Evolutionary conservation across 2,888 invertebrate species (phyloP), one percentile per base, ranked within the genome.

Genomic region (Trichogramma dendrolimi): DNA sequence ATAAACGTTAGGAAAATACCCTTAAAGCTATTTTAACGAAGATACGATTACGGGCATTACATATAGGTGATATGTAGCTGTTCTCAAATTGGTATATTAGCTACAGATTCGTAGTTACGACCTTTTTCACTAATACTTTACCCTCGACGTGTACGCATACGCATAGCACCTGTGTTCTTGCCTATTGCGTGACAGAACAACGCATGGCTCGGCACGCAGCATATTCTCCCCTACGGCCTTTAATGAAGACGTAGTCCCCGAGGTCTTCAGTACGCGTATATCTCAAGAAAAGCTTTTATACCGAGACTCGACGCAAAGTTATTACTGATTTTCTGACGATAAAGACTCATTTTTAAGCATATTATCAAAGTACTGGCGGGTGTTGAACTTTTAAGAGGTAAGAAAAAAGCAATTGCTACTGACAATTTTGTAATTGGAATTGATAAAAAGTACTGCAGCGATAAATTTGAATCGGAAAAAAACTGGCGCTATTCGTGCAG

Each of bases 71-170:
- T 65, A 67, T 69, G 72, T 70, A 69, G 71, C 64, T 66, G 48
- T n/a, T 53, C 73, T 72, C 75, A 76, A 76, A 76, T 77, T 72
- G 76, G 71, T 72, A 27, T 27, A 74, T 77, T 77, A 76, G 70
- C 64, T 67, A 71, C 69, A 71, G 72, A 77, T 75, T 72, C 72
- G 65, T 73, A 74, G 73, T 75, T 76, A 74, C 69, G 72, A 70
- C 64, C 55, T 52, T 55, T 59, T 61, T 62, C 63, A 62, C 27
- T 63, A 68, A 68, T 66, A 10, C 8, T n/a, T n/a, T 27, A 27
- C 27, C 27, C 27, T 47, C 43, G 44, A 61, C 64, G 55, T 63
- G 57, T 27, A 47, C 8, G 47, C 43, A 6, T 42, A 6, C 10
- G 38, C 38, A 50, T 41, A 11, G 5, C 5, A 8, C 40, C 14